These are phyloP conservation scores for Atta texana DNA, from an alignment of 1,140 invertebrate species.

Conservation along the genomic window DNA sequence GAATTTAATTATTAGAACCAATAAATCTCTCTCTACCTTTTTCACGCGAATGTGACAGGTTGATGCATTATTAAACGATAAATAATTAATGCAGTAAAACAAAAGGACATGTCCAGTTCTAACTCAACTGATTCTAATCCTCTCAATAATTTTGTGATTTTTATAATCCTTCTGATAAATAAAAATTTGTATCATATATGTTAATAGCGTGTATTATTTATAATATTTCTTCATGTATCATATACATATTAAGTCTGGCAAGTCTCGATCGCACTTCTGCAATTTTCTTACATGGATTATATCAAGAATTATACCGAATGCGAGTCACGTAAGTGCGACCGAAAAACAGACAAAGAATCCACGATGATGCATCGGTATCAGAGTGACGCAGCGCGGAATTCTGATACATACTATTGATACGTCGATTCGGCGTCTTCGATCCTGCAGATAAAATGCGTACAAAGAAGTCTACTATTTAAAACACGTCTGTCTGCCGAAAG, in stretches of 20 bases:
- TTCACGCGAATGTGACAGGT: background rate
- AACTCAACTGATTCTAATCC: too few relatives aligned
- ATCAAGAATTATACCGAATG: conserved; percentile 48
- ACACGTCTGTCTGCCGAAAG: background rate
- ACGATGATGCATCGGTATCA: conserved; percentile 59
- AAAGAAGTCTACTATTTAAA: conserved; percentile 41
- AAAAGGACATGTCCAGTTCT: background rate
- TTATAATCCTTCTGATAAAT: background rate
- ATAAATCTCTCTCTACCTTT: background rate
- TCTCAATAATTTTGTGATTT: conserved; percentile 8
- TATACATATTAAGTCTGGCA: background rate
- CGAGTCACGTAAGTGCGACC: conserved; percentile 69
- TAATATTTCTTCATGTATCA: background rate
- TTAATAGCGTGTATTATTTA: background rate
- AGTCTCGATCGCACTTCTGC: conserved; percentile 17
- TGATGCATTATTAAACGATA: background rate
- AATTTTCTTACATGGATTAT: background rate
- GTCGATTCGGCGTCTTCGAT: conserved; percentile 22
- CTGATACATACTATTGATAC: conserved; percentile 4
- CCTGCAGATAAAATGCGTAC: conserved; percentile 14
- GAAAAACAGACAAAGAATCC: conserved; percentile 50
- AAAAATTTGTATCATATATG: background rate
- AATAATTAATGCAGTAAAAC: conserved; percentile 36
- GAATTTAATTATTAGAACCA: background rate
- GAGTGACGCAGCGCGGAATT: conserved; percentile 43